A percentile compares a stretch with the other conserved stretches of the same genome.
Conservation (phyloP, 1,140 invertebrate species). For the Trissolcus basalis region DNA sequence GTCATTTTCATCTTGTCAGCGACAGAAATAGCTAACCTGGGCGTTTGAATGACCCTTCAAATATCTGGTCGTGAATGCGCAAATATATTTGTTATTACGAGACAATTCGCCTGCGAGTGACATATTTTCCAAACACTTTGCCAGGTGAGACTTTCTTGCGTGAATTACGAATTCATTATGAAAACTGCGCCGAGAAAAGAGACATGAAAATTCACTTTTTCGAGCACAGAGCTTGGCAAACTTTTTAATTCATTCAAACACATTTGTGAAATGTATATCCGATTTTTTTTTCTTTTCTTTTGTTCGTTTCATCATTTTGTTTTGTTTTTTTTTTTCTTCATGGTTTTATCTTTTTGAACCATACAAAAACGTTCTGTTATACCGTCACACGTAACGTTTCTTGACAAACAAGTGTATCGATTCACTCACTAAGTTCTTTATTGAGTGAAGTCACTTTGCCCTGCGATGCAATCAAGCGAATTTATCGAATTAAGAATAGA, state of each 20-base stretch:
- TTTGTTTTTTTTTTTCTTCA: no score
- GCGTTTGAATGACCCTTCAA: slow-evolving; percentile 56
- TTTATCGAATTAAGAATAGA: slow-evolving; percentile 6
- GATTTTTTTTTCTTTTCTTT: no score
- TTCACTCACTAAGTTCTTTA: slow-evolving; percentile 16
- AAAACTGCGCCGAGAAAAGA: neutral
- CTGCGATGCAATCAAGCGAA: slow-evolving; percentile 7
- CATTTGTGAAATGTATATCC: no score
- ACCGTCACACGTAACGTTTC: no score
- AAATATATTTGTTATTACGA: slow-evolving; percentile 56
- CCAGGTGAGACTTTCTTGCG: slow-evolving; percentile 26
- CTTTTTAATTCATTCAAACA: no score
- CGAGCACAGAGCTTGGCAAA: no score
- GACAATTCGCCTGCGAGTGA: slow-evolving; percentile 45
- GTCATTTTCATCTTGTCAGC: slow-evolving; percentile 59
- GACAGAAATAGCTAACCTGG: slow-evolving; percentile 52
- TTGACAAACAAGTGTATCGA: neutral
- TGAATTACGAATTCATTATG: neutral
- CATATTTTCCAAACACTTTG: slow-evolving; percentile 28
- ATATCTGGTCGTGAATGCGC: slow-evolving; percentile 57
- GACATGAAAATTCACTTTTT: neutral
- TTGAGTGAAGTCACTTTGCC: slow-evolving; percentile 8
- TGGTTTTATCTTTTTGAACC: no score
- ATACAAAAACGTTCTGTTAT: no score
- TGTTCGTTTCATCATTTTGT: neutral